Percentiles rank a stretch among this genome's conserved stretches.
phyloP scores from a whole-genome alignment of 2,888 invertebrate genomes.

The Trachelus tabidus region DNA sequence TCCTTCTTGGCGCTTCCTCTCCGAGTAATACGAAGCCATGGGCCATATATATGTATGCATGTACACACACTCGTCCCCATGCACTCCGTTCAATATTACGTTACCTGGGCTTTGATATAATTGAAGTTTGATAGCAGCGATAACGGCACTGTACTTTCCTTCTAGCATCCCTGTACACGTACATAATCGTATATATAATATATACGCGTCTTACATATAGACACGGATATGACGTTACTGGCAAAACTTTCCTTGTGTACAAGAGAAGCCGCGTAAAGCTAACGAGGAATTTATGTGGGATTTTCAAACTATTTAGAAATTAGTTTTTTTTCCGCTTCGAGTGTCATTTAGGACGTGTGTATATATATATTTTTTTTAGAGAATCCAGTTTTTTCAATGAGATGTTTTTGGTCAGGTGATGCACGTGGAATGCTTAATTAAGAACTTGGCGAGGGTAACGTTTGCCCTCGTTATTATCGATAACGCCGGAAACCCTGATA shows the following conservation, averaged over 20 bases:
- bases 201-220: neutral
- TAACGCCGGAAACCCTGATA: constrained; percentile 54
- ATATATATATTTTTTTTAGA: neutral
- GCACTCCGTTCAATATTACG: neutral
- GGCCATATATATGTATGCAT: neutral
- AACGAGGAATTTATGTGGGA: neutral
- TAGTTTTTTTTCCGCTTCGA: neutral
- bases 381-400: neutral
- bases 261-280: neutral
- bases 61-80: neutral
- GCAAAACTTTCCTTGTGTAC: neutral
- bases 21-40: constrained; percentile 34
- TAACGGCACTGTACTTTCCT: constrained; percentile 21
- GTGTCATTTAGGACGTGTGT: neutral
- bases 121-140: constrained; percentile 15
- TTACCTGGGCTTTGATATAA: neutral
- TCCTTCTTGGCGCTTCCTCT: constrained; percentile 28
- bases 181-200: constrained; percentile 3
- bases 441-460: neutral
- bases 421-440: neutral
- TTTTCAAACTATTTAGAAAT: neutral
- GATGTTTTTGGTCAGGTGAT: neutral
- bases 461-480: constrained; percentile 41
- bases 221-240: neutral
- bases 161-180: constrained; percentile 17